Conservation (phyloP, 2,113 vertebrate genomes). For the Eurystomus gularis region DNA sequence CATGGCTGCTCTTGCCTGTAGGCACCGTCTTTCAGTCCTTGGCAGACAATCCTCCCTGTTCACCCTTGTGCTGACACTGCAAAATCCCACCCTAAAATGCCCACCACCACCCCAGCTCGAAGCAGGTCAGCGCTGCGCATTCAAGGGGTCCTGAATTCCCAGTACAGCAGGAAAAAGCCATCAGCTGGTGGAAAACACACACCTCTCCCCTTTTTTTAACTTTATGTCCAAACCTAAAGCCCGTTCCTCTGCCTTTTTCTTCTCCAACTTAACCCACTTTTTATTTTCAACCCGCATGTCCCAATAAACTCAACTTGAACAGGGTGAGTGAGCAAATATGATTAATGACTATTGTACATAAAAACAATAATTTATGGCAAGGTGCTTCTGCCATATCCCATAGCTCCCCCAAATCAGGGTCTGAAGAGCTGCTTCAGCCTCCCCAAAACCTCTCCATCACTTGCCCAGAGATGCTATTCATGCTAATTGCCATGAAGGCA, state of each 20-base stretch:
- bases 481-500: not conserved
- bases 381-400: not conserved
- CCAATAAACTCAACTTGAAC: not conserved
- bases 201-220: not conserved
- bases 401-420: accelerated
- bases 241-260: not conserved
- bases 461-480: not conserved
- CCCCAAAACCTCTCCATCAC: not conserved
- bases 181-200: accelerated
- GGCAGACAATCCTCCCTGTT: accelerated
- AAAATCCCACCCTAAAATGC: not conserved
- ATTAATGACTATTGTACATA: not conserved
- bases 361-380: not conserved
- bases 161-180: not conserved
- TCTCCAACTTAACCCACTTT: not conserved
- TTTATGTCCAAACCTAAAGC: not conserved
- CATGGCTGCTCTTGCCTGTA: not conserved
- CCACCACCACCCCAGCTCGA: accelerated
- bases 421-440: not conserved
- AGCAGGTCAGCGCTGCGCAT: accelerated
- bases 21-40: accelerated
- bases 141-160: not conserved
- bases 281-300: not conserved
- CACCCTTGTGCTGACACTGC: not conserved
- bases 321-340: not conserved